phyloP scores from a whole-genome alignment of 2,888 invertebrate genomes.

The Zaprionus bogoriensis region DNA sequence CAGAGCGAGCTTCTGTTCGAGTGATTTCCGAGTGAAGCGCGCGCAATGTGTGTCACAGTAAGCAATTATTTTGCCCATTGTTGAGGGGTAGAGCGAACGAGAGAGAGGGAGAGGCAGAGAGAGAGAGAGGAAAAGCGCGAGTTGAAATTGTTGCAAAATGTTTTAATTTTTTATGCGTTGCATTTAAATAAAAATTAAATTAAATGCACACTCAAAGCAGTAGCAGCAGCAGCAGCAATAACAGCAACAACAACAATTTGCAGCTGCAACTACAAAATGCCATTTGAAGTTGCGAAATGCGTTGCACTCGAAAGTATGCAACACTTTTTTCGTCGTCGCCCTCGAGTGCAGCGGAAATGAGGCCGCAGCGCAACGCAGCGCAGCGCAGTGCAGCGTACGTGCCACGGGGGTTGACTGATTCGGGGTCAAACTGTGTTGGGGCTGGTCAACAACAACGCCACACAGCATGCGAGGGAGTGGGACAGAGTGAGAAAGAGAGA shows the following conservation, averaged over 20 bases:
- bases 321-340: conserved; percentile 28
- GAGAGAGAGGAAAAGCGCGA: background rate
- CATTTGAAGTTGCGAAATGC: conserved; percentile 69
- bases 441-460: conserved; percentile 56
- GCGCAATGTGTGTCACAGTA: conserved; percentile 39
- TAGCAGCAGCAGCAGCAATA: conserved; percentile 15
- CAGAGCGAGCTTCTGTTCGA: too few species aligned
- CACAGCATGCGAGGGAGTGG: background rate
- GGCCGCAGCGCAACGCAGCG: conserved; percentile 15
- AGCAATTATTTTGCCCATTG: conserved; percentile 27
- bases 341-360: conserved; percentile 36
- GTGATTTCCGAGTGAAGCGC: conserved; percentile 18
- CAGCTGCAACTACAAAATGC: conserved; percentile 49
- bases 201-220: conserved; percentile 59
- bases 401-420: conserved; percentile 12
- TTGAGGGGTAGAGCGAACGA: conserved; percentile 1
- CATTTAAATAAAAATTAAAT: conserved; percentile 69
- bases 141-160: conserved; percentile 27
- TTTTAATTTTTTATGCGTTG: conserved; percentile 41
- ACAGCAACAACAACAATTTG: conserved; percentile 20
- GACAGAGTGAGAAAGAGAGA: background rate
- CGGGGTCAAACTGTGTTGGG: conserved; percentile 46
- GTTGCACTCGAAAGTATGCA: conserved; percentile 68
- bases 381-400: background rate
- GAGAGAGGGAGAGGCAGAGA: background rate